Percentiles rank a stretch among this genome's conserved stretches.
phyloP scores from a whole-genome alignment of 2,797 vertebrate species.

The Mionectes olivaceus region DNA sequence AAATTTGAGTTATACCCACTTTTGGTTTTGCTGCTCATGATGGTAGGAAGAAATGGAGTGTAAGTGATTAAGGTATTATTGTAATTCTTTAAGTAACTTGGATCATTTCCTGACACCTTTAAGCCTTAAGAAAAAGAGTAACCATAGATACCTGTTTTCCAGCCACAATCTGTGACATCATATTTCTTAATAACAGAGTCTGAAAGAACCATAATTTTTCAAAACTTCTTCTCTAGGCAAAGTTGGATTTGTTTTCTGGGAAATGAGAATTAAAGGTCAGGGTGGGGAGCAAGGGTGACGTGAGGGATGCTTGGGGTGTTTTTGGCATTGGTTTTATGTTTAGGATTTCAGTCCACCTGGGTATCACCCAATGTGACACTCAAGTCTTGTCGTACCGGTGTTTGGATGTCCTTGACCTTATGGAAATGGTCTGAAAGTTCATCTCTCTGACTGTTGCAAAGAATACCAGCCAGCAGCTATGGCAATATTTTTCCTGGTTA shows the following conservation, averaged over 20 bases:
- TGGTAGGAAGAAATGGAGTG: background rate
- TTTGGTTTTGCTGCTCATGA: background rate
- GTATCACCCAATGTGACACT: background rate
- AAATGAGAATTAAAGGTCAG: background rate
- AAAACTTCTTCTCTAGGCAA: background rate
- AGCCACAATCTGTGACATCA: background rate
- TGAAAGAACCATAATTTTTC: background rate
- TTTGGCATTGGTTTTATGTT: background rate
- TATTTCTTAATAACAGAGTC: background rate
- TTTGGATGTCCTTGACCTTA: background rate
- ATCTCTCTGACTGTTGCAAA: background rate
- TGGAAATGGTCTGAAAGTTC: background rate
- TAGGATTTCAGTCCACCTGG: background rate
- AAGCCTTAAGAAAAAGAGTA: background rate
- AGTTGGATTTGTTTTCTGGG: background rate
- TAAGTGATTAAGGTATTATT: background rate
- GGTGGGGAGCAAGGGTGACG: background rate
- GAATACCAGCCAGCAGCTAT: background rate
- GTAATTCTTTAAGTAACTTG: background rate
- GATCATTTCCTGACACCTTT: background rate
- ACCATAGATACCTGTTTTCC: background rate
- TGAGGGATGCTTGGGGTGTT: background rate
- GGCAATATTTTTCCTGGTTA: background rate
- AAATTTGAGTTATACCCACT: background rate
- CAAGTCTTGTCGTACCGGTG: fast-evolving